Evolutionary conservation across 2,888 invertebrate species (phyloP), one percentile per base, ranked within the genome.

Genomic region (Pheosia gnoma): DNA sequence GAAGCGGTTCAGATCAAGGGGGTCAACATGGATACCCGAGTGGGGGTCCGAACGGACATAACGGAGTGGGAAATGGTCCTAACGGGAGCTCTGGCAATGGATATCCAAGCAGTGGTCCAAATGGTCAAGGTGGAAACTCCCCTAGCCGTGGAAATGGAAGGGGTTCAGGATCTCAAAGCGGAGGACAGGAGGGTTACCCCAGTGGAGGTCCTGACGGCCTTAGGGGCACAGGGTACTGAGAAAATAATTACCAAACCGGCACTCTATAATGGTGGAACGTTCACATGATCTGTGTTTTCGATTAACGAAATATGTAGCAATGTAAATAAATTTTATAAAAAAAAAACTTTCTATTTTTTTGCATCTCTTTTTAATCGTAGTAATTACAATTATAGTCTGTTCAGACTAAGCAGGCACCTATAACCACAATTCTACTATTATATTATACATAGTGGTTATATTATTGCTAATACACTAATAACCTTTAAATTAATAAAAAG

Each of bases 151-250:
- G 75, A 10, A 75, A 79, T 61, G 70, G 71, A 7, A 71, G 74
- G 56, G 81, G 82, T 43, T 77, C 80, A 8, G 74, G 78, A 37
- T 71, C 74, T 58, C 76, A 76, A 58, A 65, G 61, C 43, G 62
- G 70, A 38, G 70, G 69, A 5, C 80, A 82, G 36, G 84, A 89
- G 38, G 92, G 92, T 0, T 92, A 92, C 62, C 89, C 92, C 1
- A 89, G 88, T 39, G 92, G 93, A 53, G 89, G 88, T 9, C 93
- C 93, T 0, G 83, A 76, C 59, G 93, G 93, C 1, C 87, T 81
- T 1, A 80, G 89, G 59, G 93, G 93, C n/a, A 88, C 92, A 4
- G 93, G 93, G 60, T 93, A 88, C 72, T 93, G 70, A 86, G 53
- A 38, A 25, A 59, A 53, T 54, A 59, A 11, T 51, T 37, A 60